Evolutionary conservation across 2,797 vertebrate genomes (phyloP), one percentile per base, ranked within the genome.

Genomic region (Acipenser transmontanus): DNA sequence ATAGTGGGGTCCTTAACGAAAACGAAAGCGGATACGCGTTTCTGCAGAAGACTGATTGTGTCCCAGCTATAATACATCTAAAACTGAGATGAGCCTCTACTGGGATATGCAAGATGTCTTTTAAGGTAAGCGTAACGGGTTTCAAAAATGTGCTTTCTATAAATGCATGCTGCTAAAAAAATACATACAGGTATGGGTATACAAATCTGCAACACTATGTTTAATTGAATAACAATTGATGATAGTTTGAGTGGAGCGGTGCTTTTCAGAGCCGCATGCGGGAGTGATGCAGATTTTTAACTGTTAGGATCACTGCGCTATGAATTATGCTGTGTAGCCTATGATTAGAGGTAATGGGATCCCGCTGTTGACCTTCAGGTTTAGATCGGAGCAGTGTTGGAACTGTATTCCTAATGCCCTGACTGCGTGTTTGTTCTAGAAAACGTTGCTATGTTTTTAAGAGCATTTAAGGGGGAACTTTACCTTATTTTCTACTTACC

Each of bases 71-170:
- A 34, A 34, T 34, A 34, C 20, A 34, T 34, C 20, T 66, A 64
- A 71, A 75, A 72, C 71, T 72, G 75, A 67, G 70, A 88, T 89
- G 88, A 88, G 71, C 84, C 77, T 78, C 82, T 77, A 72, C 59
- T 87, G 89, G 84, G 76, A 81, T 78, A 84, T 81, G 81, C 88
- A 85, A 63, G 73, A 96, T 96, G 94, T 96, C 93, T 77, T 94
- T 95, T 83, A 98, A 96, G 96, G 96, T 97, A 92, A 94, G 77
- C 65, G 17, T 17, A 34, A 34, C 34, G 34, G 3, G 34, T 34
- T 34, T 34, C 2, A 34, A 34, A 34, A 34, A 34, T 34, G 34
- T 34, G 4, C 34, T 34, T 34, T 34, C 34, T 34, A 34, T 34
- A 34, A 34, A 17, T 17, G 17, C 17, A 17, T 17, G 17, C 17